Evolutionary conservation across 2,888 invertebrate species (phyloP).

Genomic region (Parnassius orleans): DNA sequence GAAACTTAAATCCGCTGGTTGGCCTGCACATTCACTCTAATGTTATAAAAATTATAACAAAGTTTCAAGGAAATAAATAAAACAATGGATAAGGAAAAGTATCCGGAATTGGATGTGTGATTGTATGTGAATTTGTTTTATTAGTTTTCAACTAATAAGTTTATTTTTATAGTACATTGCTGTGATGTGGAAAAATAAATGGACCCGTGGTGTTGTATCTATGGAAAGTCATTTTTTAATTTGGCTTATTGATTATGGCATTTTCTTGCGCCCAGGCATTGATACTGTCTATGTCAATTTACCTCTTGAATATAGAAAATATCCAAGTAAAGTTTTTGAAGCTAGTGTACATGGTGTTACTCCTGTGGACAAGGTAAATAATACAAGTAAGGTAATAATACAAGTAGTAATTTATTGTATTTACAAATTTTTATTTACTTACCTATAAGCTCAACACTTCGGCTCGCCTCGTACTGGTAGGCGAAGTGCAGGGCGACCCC

Average conservation of each 20-base stretch:
- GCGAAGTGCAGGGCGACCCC: no score
- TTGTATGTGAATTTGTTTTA: not conserved
- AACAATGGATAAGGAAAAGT: no score
- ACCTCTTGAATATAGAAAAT: slow-evolving; percentile 44
- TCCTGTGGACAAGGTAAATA: slow-evolving; percentile 50
- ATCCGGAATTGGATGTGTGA: no score
- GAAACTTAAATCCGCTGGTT: no score
- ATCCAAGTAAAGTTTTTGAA: slow-evolving; percentile 57
- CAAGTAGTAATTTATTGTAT: no score
- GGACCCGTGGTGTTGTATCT: slow-evolving; percentile 51
- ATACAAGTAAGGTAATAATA: no score
- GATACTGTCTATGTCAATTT: slow-evolving; percentile 44
- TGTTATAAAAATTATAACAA: no score
- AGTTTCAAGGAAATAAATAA: no score
- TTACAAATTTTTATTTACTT: no score
- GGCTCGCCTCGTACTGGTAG: no score
- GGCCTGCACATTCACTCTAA: no score
- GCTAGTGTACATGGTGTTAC: slow-evolving; percentile 57
- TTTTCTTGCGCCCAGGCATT: slow-evolving; percentile 44
- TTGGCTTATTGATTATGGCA: slow-evolving; percentile 57
- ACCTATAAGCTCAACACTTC: no score
- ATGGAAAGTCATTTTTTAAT: slow-evolving; percentile 48
- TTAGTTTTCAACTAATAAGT: not conserved
- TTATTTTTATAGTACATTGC: slow-evolving; percentile 50
- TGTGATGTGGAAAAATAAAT: slow-evolving; percentile 50